Evolutionary conservation across 2,888 invertebrate genomes (phyloP).

Genomic region (Netelia melanura): DNA sequence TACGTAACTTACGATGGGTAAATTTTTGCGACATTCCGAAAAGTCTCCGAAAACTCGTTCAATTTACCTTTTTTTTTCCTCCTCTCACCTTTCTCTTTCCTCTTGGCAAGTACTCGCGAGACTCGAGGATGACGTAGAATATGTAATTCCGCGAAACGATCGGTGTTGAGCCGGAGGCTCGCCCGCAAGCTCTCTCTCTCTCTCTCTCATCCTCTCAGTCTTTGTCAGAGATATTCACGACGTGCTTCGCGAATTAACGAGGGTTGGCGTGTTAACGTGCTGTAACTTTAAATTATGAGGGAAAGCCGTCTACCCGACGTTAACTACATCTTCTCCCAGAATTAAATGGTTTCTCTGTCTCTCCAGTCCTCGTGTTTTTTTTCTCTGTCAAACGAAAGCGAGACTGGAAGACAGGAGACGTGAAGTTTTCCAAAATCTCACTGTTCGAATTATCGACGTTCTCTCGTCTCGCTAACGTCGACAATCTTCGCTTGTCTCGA

Average conservation of each 20-base stretch:
- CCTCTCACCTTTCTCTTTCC: not conserved
- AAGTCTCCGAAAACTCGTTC: slow-evolving; percentile 8
- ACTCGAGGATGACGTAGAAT: slow-evolving; percentile 40
- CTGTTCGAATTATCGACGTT: slow-evolving; percentile 9
- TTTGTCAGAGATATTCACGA: slow-evolving; percentile 40
- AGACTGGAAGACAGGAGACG: slow-evolving; percentile 9
- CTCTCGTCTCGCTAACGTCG: slow-evolving; percentile 9
- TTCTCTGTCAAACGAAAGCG: not conserved
- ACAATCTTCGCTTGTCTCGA: not conserved
- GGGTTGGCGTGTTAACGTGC: slow-evolving; percentile 57
- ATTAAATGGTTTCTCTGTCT: slow-evolving; percentile 33
- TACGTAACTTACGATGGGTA: not conserved
- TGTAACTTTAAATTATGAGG: slow-evolving; percentile 59
- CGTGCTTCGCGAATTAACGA: slow-evolving; percentile 60
- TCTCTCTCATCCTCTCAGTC: not conserved
- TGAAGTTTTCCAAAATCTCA: slow-evolving; percentile 30
- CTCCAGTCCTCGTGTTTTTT: not conserved
- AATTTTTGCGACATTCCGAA: not conserved
- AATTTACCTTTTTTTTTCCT: not conserved
- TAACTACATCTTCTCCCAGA: slow-evolving; percentile 8
- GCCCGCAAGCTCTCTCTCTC: slow-evolving; percentile 18
- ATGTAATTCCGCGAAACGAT: slow-evolving; percentile 39
- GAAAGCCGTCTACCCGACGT: slow-evolving; percentile 17
- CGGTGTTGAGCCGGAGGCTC: slow-evolving; percentile 28
- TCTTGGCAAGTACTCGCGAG: not conserved